phyloP scores from a whole-genome alignment of 2,888 invertebrate species.

The Diaperis boleti region DNA sequence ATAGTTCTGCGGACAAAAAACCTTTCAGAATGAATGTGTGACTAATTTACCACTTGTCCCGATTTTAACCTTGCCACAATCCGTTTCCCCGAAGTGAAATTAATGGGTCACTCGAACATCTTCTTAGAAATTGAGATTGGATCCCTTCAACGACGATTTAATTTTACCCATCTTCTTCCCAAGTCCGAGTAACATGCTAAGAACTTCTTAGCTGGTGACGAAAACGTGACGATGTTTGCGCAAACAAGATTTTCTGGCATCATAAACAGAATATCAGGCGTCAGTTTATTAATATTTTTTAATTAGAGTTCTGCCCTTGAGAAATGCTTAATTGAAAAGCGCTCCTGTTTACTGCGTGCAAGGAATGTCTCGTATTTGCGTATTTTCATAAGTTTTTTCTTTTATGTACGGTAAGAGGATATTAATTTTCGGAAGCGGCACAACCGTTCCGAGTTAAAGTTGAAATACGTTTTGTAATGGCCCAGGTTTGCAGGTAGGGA shows the following conservation, averaged over 20 bases:
- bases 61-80: background rate
- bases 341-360: background rate
- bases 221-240: background rate
- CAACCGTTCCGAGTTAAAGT: background rate
- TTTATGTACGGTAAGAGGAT: background rate
- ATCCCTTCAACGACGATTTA: background rate
- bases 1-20: too few relatives aligned
- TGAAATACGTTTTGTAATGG: constrained; percentile 2
- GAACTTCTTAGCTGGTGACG: background rate
- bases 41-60: background rate
- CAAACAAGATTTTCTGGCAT: constrained; percentile 13
- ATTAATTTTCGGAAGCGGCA: constrained; percentile 1
- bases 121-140: background rate
- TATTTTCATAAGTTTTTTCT: constrained; percentile 1
- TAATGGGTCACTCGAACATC: background rate
- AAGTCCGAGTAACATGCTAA: background rate
- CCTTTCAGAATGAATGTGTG: background rate
- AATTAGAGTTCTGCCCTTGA: constrained; percentile 9
- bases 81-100: background rate
- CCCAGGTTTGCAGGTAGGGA: background rate
- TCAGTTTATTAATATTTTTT: constrained; percentile 6
- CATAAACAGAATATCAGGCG: constrained; percentile 1
- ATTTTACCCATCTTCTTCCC: constrained; percentile 2
- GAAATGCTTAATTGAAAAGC: background rate
- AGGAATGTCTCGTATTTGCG: background rate